Percentiles rank a stretch among this genome's conserved stretches.
Evolutionary conservation across 2,113 vertebrate genomes (phyloP).

Genomic region (Misgurnus anguillicaudatus): DNA sequence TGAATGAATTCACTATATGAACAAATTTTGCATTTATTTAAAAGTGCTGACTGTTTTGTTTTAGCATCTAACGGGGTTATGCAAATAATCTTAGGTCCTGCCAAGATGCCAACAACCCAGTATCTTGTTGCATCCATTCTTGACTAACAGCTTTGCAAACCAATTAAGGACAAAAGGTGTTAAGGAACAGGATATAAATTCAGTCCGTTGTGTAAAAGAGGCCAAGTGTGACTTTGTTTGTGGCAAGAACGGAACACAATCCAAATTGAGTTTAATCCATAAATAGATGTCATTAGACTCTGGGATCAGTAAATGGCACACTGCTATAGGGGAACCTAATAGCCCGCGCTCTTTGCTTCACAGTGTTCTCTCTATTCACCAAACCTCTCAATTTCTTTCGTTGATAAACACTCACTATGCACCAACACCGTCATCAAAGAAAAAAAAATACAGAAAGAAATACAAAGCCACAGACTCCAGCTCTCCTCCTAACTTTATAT

Average conservation of each 20-base stretch:
- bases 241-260: slow-evolving; percentile 34
- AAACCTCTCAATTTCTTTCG: slow-evolving; percentile 4
- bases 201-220: not conserved
- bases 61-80: no score
- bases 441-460: not conserved
- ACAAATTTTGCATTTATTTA: no score
- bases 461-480: not conserved
- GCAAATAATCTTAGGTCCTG: no score
- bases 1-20: no score
- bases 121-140: no score
- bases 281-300: slow-evolving; percentile 60
- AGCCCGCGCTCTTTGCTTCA: slow-evolving; percentile 16
- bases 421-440: not conserved
- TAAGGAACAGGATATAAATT: slow-evolving; percentile 20
- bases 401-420: slow-evolving; percentile 18
- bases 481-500: not conserved
- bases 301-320: slow-evolving; percentile 34
- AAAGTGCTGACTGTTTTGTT: no score
- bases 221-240: slow-evolving; percentile 9
- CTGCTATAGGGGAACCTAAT: slow-evolving; percentile 59
- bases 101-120: no score
- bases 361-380: not conserved
- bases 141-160: no score
- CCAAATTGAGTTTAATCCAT: slow-evolving; percentile 64
- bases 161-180: no score